phyloP scores from a whole-genome alignment of 64 coral and sea anemone genomes.

The Pocillopora verrucosa region DNA sequence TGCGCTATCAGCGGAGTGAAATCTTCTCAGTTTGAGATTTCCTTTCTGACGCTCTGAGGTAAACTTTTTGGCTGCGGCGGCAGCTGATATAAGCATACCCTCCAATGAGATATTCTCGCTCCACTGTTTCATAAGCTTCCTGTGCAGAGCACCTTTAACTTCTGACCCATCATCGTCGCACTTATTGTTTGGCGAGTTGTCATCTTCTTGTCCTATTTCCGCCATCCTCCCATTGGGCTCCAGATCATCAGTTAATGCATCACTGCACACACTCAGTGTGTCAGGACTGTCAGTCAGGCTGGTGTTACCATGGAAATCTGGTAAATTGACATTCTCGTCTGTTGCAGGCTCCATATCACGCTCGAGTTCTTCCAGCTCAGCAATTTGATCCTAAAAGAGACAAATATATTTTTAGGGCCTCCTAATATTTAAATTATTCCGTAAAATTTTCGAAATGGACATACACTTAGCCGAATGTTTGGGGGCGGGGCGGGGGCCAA shows the following conservation, averaged over 20 bases:
- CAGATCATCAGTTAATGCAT: constrained; percentile 50
- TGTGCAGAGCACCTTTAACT: neutral
- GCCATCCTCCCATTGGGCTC: neutral
- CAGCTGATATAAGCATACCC: constrained; percentile 45
- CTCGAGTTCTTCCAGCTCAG: constrained; percentile 57
- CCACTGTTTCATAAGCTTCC: constrained; percentile 3
- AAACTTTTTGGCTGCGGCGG: constrained; percentile 64
- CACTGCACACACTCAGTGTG: constrained; percentile 69
- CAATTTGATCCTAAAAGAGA: constrained; percentile 31
- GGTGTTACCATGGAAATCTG: constrained; percentile 41
- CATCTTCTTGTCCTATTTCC: constrained; percentile 54
- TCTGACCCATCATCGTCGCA: neutral
- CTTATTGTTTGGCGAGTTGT: constrained; percentile 43
- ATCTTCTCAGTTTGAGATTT: neutral
- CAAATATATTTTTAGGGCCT: neutral
- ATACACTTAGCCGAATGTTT: no score
- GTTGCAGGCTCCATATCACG: constrained; percentile 50
- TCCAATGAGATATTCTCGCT: constrained; percentile 41
- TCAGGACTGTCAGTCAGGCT: constrained; percentile 50
- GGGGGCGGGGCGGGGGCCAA: no score
- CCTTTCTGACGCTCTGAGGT: constrained; percentile 33
- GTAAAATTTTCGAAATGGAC: no score
- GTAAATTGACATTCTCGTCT: constrained; percentile 20
- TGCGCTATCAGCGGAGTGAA: neutral
- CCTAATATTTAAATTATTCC: no score